These are phyloP conservation scores for Hypolimnas misippus DNA, from an alignment of 2,888 invertebrate species.

Conservation along the genomic window DNA sequence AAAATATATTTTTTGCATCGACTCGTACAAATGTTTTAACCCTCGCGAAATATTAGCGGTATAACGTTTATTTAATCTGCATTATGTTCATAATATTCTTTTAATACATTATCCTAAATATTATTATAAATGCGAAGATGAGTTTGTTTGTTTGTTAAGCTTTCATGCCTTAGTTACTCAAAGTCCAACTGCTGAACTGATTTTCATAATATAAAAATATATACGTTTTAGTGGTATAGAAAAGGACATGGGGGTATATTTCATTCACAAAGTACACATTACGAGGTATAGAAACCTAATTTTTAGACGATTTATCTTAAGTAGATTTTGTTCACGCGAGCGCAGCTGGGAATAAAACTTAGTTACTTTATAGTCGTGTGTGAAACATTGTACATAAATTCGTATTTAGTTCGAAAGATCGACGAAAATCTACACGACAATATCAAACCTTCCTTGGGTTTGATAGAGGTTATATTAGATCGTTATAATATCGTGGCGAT, in stretches of 20 bases:
- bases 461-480: neutral
- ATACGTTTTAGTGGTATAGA: no score
- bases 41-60: neutral
- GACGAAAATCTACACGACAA: neutral
- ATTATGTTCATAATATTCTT: constrained; percentile 3
- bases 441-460: neutral
- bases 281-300: no score
- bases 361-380: neutral
- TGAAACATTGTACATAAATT: constrained; percentile 7
- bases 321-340: no score
- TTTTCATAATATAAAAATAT: no score
- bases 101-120: constrained; percentile 13
- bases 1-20: neutral
- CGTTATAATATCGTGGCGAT: neutral
- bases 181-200: no score
- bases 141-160: no score
- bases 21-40: neutral
- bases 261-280: no score
- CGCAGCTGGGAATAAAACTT: no score
- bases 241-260: no score
- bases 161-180: no score
- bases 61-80: neutral
- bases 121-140: no score
- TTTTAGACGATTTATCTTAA: no score
- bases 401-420: neutral